These are phyloP conservation scores for Sciurus vulgaris DNA, from an alignment of 2,797 vertebrate genomes.

Conservation along the genomic window DNA sequence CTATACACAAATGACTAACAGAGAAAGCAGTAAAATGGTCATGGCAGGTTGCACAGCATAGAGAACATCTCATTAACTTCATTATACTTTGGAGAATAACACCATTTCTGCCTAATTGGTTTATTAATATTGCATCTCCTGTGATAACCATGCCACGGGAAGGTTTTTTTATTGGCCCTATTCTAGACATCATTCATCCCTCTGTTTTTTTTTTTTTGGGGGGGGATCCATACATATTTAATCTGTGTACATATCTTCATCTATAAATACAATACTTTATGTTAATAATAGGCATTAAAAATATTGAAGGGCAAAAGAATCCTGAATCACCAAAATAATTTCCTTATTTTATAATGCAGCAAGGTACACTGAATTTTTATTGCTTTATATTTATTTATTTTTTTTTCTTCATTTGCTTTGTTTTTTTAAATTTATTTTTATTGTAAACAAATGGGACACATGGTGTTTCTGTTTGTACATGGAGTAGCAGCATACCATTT, in stretches of 20 bases:
- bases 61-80: conserved; percentile 99
- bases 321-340: not conserved
- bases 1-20: conserved; percentile 98
- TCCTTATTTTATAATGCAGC: not conserved
- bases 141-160: conserved; percentile 98
- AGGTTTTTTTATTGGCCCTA: conserved; percentile 98
- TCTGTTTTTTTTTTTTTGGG: too few species aligned
- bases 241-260: not conserved
- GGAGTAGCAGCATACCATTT: too few species aligned
- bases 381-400: not conserved
- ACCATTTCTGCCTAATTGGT: conserved; percentile 99
- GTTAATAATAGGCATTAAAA: conserved; percentile 47
- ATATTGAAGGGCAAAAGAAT: not conserved
- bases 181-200: conserved; percentile 97
- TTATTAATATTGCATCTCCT: conserved; percentile 99
- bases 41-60: conserved; percentile 97
- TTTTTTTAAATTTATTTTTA: too few species aligned
- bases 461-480: too few species aligned
- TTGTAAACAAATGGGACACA: too few species aligned
- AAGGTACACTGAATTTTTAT: not conserved
- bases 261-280: not conserved
- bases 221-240: not conserved
- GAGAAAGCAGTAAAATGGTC: conserved; percentile 98
- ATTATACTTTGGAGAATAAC: conserved; percentile 99
- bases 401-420: too few species aligned